Base-by-base conservation (phyloP, 1,140 invertebrate genomes). In the Spodoptera litura region DNA sequence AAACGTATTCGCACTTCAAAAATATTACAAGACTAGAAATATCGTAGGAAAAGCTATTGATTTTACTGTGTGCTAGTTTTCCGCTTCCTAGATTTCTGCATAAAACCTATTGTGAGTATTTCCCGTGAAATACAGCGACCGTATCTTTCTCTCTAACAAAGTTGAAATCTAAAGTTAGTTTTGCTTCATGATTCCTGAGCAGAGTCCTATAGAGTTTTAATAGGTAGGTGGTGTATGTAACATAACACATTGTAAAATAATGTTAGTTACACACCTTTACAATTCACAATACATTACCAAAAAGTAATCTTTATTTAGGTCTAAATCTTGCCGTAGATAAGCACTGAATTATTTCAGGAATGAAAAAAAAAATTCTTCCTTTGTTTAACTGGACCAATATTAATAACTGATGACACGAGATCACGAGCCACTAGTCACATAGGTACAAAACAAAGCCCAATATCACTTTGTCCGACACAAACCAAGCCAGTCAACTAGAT, bases 61-160 rank as follows among this genome's bases (percentile, higher is more conserved):
- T 66, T 66, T 66, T 49, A 66, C 62, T 9, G 62, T 66, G n/a
- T 20, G 9, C 62, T 38, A 66, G 62, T 49, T 66, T 64, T 49
- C 38, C 38, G 38, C 31, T 66, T 49, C 38, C 62, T 49, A 66
- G 62, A 66, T 49, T 66, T 66, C 62, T 20, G 62, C 62, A 66
- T 66, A 49, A 66, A 49, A 66, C 38, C 62, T 38, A 49, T 66
- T 66, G 62, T 49, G 62, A 38, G 38, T 38, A 66, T 66, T 66
- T 66, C 62, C 62, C 49, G 38, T 49, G 62, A 66, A 66, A 64
- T 49, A 49, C 38, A 64, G 62, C 62, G 38, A 38, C 38, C 38
- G 62, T 66, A 66, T 38, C 62, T 66, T 66, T 66, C 62, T 66
- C 62, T 66, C 38, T 66, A 66, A 49, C 38, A 66, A 66, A 66